These are phyloP conservation scores for Drosophila algonquin DNA, from an alignment of 2,888 invertebrate genomes.

Conservation along the genomic window DNA sequence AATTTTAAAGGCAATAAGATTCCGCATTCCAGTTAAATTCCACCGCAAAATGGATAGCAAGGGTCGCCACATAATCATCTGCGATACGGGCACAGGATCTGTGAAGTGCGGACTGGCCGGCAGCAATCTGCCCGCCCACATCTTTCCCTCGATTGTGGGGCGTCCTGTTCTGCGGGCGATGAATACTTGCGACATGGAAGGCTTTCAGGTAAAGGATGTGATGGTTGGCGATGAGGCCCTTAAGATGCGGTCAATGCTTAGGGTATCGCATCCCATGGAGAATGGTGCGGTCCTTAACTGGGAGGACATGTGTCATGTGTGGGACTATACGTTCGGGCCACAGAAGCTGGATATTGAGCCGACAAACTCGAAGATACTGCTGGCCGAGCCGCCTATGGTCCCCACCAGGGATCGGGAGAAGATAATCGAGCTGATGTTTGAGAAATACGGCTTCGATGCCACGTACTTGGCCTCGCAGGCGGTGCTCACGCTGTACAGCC, in stretches of 20 bases:
- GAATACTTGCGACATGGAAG: slow-evolving; percentile 87
- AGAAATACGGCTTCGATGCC: slow-evolving; percentile 97
- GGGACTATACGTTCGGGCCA: slow-evolving; percentile 99
- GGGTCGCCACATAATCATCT: slow-evolving; percentile 98
- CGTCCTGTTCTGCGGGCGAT: slow-evolving; percentile 98
- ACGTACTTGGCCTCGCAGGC: slow-evolving; percentile 98
- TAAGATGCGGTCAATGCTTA: slow-evolving; percentile 96
- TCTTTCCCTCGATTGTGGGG: slow-evolving; percentile 99
- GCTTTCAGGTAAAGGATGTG: slow-evolving; percentile 87
- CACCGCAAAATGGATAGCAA: slow-evolving; percentile 93
- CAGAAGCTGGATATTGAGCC: slow-evolving; percentile 98
- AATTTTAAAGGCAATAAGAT: not conserved
- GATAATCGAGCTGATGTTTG: slow-evolving; percentile 99
- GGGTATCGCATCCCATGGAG: slow-evolving; percentile 99
- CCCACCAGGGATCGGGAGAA: slow-evolving; percentile 98
- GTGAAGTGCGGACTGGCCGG: slow-evolving; percentile 99
- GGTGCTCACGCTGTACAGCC: slow-evolving; percentile 97
- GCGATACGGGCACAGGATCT: slow-evolving; percentile 99
- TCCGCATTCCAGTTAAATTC: not conserved
- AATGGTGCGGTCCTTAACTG: slow-evolving; percentile 98
- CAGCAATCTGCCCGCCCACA: slow-evolving; percentile 98
- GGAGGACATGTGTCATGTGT: slow-evolving; percentile 99
- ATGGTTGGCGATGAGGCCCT: slow-evolving; percentile 99
- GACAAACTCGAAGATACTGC: slow-evolving; percentile 92
- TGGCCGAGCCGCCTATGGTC: slow-evolving; percentile 99